Base-by-base conservation (phyloP, 2,888 invertebrate species). In the Bimastos eiseni region DNA sequence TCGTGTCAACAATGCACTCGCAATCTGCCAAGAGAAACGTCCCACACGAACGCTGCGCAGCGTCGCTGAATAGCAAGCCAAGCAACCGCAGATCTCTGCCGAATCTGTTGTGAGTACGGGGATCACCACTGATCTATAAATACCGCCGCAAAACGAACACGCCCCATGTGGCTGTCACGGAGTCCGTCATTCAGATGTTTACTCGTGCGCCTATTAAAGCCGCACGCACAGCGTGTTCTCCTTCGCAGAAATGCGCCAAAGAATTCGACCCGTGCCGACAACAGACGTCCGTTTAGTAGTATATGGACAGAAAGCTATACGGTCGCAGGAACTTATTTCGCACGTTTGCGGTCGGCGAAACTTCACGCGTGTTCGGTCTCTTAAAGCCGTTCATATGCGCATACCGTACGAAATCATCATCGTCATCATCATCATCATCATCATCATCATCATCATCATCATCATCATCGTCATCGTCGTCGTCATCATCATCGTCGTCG, bases 121-220 rank as follows among this genome's bases (percentile, higher is more conserved):
- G 70, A 70, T 70, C 70, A 70, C 70, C 70, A 70, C n/a, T n/a
- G 30, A n/a, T 70, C 70, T 70, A 70, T 70, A 70, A 70, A 70
- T 70, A 70, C 70, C 70, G n/a, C 30, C 70, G 70, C 70, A 70
- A 70, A 70, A 70, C 70, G 70, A 70, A 70, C 70, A 70, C 70
- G 70, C 70, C 70, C 49, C n/a, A 70, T 70, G 30, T 70, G 70
- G 70, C 70, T 70, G 70, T 70, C 70, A 70, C 70, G 70, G 70
- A 49, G n/a, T 30, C 70, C 70, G 70, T 70, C 70, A 70, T 70
- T 70, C 70, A 5, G 70, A 70, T 70, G 70, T 70, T 70, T 70
- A 70, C 70, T 70, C 70, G n/a, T n/a, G 70, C 70, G 70, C 70
- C 70, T 70, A n/a, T 70, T 70, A 70, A 49, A 70, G 70, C 70